Evolutionary conservation across 2,113 vertebrate genomes (phyloP).

Genomic region (Pseudorasbora parva): DNA sequence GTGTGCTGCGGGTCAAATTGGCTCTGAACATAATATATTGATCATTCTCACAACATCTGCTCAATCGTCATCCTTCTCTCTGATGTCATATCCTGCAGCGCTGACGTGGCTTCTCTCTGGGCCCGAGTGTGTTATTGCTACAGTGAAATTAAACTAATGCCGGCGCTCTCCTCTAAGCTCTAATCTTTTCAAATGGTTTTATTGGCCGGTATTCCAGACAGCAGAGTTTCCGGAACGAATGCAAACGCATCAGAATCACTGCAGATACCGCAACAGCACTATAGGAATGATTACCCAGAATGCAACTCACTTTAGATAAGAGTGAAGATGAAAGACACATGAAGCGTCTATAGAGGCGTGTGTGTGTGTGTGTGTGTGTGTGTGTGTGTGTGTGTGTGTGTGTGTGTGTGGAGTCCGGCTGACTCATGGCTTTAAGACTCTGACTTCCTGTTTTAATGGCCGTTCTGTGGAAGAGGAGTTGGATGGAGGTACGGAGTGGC

Average conservation of each 20-base stretch:
- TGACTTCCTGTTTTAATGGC: constrained; percentile 55
- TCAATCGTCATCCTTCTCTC: not conserved
- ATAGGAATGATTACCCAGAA: not conserved
- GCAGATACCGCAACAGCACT: not conserved
- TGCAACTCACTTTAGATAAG: not conserved
- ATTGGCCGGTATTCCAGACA: not conserved
- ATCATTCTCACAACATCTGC: not conserved
- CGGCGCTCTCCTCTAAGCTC: not conserved
- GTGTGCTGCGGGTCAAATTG: not conserved
- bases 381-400: not conserved
- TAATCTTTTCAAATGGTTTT: not conserved
- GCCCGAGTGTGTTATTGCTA: not conserved
- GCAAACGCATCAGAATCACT: not conserved
- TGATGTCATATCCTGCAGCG: not conserved
- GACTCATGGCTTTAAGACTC: constrained; percentile 55
- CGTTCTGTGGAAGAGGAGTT: constrained; percentile 43
- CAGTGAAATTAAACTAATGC: not conserved
- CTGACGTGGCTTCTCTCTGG: not conserved
- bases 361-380: constrained; percentile 9
- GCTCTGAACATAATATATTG: not conserved
- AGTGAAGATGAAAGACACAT: constrained; percentile 6
- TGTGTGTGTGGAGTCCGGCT: constrained; percentile 43
- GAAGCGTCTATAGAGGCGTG: not conserved
- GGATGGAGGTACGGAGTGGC: not conserved
- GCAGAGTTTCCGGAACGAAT: not conserved